Evolutionary conservation across 2,797 vertebrate genomes (phyloP).

Genomic region (Coranthus polyacanthus): DNA sequence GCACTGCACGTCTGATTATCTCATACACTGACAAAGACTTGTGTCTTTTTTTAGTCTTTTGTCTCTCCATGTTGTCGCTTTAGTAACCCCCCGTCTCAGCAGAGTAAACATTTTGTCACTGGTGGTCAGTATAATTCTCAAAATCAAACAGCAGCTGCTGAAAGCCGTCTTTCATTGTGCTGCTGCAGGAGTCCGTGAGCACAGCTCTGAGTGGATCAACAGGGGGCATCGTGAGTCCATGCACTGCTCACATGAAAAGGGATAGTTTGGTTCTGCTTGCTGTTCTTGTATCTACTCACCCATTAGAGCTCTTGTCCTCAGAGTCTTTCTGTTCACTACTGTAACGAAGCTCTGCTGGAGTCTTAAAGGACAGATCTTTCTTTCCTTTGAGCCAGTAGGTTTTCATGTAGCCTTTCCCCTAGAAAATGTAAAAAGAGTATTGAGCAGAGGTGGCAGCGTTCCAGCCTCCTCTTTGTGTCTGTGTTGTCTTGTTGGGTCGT

Average conservation of each 20-base stretch:
- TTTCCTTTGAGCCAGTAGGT: conserved; percentile 87
- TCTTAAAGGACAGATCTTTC: conserved; percentile 83
- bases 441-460: too few relatives aligned
- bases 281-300: conserved; percentile 67
- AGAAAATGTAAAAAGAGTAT: background rate
- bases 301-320: conserved; percentile 81
- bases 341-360: conserved; percentile 81
- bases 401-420: conserved; percentile 87
- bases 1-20: too few relatives aligned
- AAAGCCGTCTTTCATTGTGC: conserved; percentile 1
- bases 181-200: conserved; percentile 30
- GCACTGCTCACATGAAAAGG: conserved; percentile 1
- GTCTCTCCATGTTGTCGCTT: too few relatives aligned
- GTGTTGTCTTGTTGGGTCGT: too few relatives aligned
- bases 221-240: conserved; percentile 38
- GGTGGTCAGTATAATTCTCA: too few relatives aligned
- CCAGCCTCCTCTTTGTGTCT: too few relatives aligned
- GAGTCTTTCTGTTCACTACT: conserved; percentile 82
- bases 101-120: too few relatives aligned
- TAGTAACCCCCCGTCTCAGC: too few relatives aligned
- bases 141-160: too few relatives aligned
- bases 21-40: too few relatives aligned
- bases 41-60: too few relatives aligned
- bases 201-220: conserved; percentile 32
- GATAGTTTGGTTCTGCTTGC: conserved; percentile 10